These are phyloP conservation scores for Achlya flavicornis DNA, from an alignment of 2,888 invertebrate genomes.

Conservation along the genomic window DNA sequence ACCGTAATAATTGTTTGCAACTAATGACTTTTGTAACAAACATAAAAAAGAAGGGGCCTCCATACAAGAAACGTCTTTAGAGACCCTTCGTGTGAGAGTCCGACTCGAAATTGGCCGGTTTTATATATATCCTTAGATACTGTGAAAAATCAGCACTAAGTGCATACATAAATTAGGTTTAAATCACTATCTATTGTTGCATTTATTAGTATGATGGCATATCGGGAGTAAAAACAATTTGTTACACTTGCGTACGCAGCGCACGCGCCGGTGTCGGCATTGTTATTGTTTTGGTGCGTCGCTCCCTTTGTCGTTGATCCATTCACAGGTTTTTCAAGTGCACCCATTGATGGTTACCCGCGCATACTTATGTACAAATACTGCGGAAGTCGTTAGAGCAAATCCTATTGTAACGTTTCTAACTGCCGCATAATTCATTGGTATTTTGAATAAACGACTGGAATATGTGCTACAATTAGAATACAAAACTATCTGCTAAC, in stretches of 20 bases:
- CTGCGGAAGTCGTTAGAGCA: slow-evolving; percentile 56
- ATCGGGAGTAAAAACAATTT: slow-evolving; percentile 52
- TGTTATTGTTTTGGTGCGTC: slow-evolving; percentile 72
- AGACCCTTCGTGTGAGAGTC: too few species aligned
- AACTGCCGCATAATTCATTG: slow-evolving; percentile 16
- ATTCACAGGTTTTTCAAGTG: slow-evolving; percentile 52
- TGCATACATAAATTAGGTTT: too few species aligned
- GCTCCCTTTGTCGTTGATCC: slow-evolving; percentile 61
- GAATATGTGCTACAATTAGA: slow-evolving; percentile 7
- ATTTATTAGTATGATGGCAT: background rate
- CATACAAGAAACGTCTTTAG: too few species aligned
- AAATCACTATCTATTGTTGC: background rate
- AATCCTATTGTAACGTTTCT: slow-evolving; percentile 31
- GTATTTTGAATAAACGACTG: slow-evolving; percentile 9
- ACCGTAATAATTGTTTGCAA: too few species aligned
- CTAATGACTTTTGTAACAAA: too few species aligned
- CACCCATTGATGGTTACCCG: slow-evolving; percentile 53
- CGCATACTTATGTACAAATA: slow-evolving; percentile 44
- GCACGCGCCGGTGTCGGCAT: slow-evolving; percentile 65
- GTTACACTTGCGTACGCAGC: slow-evolving; percentile 61
- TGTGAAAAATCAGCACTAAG: too few species aligned
- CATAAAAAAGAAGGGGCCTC: too few species aligned
- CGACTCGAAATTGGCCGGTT: too few species aligned
- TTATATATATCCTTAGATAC: too few species aligned
- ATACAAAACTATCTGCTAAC: slow-evolving; percentile 8